These are phyloP conservation scores for Cervus canadensis DNA, from an alignment of 2,113 vertebrate species.

Conservation along the genomic window DNA sequence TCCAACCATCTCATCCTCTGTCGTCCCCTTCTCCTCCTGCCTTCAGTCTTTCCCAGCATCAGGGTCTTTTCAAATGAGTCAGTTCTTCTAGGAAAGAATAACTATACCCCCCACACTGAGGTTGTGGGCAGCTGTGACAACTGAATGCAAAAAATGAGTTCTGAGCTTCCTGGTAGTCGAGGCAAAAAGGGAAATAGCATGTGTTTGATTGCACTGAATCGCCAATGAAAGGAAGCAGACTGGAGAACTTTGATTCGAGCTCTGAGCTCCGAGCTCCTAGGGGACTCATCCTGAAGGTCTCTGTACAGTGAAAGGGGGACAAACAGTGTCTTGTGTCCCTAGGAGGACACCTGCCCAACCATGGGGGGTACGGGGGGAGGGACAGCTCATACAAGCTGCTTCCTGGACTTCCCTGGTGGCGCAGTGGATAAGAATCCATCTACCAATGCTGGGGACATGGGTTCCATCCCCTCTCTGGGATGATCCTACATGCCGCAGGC, in stretches of 20 bases:
- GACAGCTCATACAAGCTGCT: neutral
- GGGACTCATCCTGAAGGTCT: neutral
- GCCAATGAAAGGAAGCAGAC: neutral
- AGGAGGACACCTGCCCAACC: neutral
- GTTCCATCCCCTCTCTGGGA: neutral
- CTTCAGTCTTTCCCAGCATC: too few relatives aligned
- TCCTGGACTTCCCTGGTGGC: neutral
- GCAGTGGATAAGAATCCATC: neutral
- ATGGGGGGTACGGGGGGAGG: accelerated
- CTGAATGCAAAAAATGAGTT: neutral
- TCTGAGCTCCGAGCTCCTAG: neutral
- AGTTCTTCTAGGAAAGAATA: neutral
- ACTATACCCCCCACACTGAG: neutral
- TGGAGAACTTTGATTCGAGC: neutral
- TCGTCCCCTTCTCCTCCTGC: too few relatives aligned
- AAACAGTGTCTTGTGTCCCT: accelerated
- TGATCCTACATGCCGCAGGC: neutral
- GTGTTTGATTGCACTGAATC: neutral
- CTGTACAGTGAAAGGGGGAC: neutral
- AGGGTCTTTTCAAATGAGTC: too few relatives aligned
- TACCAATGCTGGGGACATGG: neutral
- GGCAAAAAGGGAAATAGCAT: neutral
- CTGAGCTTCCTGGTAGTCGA: neutral
- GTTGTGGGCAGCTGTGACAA: neutral
- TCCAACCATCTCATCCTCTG: too few relatives aligned